These are phyloP conservation scores for Limnothrissa miodon DNA, from an alignment of 2,113 vertebrate genomes.

Conservation along the genomic window DNA sequence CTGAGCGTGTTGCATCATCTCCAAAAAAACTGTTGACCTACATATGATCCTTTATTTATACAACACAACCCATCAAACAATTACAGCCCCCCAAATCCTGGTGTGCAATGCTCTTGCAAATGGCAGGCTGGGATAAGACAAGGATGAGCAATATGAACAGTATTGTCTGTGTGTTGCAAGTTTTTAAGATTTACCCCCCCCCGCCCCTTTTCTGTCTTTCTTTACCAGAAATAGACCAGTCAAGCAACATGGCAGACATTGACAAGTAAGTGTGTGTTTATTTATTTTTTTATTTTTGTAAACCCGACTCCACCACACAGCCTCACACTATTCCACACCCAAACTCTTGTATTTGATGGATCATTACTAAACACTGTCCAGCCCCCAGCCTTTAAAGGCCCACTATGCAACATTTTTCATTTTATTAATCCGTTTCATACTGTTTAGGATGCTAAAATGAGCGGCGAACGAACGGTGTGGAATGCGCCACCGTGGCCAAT, in stretches of 20 bases:
- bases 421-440: too few relatives aligned
- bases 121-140: neutral
- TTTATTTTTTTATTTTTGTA: neutral
- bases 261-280: constrained; percentile 98
- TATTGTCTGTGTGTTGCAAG: neutral
- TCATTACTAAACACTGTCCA: neutral
- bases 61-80: neutral
- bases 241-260: constrained; percentile 85
- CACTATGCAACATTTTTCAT: too few relatives aligned
- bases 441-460: too few relatives aligned
- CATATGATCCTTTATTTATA: constrained; percentile 9
- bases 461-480: too few relatives aligned
- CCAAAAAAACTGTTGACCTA: constrained; percentile 2
- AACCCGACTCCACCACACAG: neutral
- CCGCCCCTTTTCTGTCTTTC: constrained; percentile 15
- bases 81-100: neutral
- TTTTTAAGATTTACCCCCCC: neutral
- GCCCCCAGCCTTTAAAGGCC: too few relatives aligned
- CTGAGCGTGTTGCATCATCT: neutral
- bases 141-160: neutral
- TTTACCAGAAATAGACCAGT: constrained; percentile 55
- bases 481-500: too few relatives aligned
- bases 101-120: neutral
- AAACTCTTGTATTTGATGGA: neutral
- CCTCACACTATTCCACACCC: neutral